Percentiles rank a stretch among this genome's conserved stretches.
Evolutionary conservation across 2,888 invertebrate genomes (phyloP).

Genomic region (Gymnocheta viridis): DNA sequence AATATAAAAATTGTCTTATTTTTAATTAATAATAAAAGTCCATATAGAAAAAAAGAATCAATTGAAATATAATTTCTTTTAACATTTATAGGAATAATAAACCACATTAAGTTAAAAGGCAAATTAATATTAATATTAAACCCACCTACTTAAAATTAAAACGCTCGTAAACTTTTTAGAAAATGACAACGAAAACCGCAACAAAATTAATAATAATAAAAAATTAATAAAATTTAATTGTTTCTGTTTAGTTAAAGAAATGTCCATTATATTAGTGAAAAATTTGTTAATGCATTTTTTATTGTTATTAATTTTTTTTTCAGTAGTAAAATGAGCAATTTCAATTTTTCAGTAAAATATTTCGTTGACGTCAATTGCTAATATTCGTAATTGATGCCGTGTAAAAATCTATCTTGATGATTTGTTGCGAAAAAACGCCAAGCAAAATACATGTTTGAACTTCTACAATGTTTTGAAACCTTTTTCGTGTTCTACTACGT

Average conservation of each 20-base stretch:
- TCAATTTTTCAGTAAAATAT: not conserved
- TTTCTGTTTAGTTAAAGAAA: constrained; percentile 1
- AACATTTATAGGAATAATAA: constrained; percentile 44
- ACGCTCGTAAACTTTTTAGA: not conserved
- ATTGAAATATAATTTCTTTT: constrained; percentile 11
- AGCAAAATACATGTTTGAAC: too few species aligned
- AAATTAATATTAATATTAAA: constrained; percentile 22
- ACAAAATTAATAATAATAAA: constrained; percentile 18
- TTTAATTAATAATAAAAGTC: constrained; percentile 16
- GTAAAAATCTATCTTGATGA: too few species aligned
- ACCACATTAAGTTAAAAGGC: constrained; percentile 21
- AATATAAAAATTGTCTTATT: not conserved
- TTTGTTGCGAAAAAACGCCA: too few species aligned
- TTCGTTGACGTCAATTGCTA: not conserved
- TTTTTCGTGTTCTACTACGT: too few species aligned
- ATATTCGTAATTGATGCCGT: too few species aligned
- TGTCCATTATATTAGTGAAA: constrained; percentile 8
- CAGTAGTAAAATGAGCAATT: not conserved
- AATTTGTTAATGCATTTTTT: constrained; percentile 7
- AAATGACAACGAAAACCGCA: constrained; percentile 8
- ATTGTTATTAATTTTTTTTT: not conserved
- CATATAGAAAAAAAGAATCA: constrained; percentile 6
- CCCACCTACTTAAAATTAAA: constrained; percentile 14
- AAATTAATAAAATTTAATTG: not conserved
- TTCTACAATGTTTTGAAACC: too few species aligned